Evolutionary conservation across 2,888 invertebrate species (phyloP).

Genomic region (Plusia festucae): DNA sequence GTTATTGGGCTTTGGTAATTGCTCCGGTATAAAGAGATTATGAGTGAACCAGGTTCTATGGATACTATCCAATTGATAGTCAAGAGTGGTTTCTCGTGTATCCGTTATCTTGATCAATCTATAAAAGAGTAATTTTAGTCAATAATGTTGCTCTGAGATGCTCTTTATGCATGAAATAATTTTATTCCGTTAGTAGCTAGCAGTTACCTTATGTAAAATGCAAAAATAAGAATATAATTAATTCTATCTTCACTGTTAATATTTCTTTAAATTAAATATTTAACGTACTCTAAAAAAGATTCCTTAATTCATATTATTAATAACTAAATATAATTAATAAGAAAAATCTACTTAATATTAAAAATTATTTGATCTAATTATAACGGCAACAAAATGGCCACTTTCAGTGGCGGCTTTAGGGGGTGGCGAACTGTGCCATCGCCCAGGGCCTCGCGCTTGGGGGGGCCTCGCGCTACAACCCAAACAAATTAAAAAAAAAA

Average conservation of each 20-base stretch:
- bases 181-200: not conserved
- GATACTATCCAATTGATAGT: slow-evolving; percentile 25
- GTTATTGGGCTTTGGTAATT: slow-evolving; percentile 63
- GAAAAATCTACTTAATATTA: no score
- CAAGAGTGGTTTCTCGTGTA: slow-evolving; percentile 6
- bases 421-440: no score
- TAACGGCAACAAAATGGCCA: no score
- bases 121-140: not conserved
- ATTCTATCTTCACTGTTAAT: not conserved
- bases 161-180: not conserved
- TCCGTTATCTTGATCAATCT: not conserved
- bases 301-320: no score
- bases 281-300: no score
- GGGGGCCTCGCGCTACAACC: no score
- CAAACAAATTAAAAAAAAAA: no score
- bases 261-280: no score
- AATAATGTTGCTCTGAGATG: not conserved
- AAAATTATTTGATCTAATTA: no score
- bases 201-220: not conserved
- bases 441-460: no score
- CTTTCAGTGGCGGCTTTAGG: no score
- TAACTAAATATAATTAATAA: no score
- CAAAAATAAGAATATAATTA: not conserved
- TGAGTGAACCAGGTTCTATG: slow-evolving; percentile 21
- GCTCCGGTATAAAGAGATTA: slow-evolving; percentile 42